Conservation (phyloP, 2,888 invertebrate genomes). For the Osedax fenrisi region DNA sequence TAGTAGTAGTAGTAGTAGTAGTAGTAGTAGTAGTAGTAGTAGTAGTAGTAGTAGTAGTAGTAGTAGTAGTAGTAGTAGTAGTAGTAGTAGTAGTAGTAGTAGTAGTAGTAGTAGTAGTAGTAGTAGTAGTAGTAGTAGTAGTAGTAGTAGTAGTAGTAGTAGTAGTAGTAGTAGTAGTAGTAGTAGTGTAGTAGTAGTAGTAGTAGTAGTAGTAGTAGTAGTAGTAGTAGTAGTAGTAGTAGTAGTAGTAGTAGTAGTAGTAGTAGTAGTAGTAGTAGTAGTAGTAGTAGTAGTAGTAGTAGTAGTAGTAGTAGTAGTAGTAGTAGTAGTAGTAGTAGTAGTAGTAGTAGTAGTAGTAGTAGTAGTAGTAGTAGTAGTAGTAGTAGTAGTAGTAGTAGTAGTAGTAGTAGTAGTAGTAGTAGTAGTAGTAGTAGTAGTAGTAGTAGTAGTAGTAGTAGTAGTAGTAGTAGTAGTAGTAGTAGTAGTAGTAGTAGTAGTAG, state of each 20-base stretch:
- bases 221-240: neutral
- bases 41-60: neutral
- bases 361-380: too few species aligned
- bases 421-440: too few species aligned
- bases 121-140: neutral
- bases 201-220: neutral
- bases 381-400: too few species aligned
- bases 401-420: too few species aligned
- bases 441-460: too few species aligned
- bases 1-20: neutral
- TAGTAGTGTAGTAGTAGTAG: too few species aligned
- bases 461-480: too few species aligned
- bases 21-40: too few species aligned
- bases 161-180: neutral
- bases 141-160: neutral
- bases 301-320: neutral
- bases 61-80: neutral
- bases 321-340: neutral
- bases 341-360: constrained; percentile 2
- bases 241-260: neutral
- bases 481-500: too few species aligned
- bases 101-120: neutral
- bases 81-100: neutral
- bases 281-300: constrained; percentile 2
- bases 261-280: neutral